Conservation (phyloP, 2,888 invertebrate genomes). For the Cataglyphis rosenhaueri region DNA sequence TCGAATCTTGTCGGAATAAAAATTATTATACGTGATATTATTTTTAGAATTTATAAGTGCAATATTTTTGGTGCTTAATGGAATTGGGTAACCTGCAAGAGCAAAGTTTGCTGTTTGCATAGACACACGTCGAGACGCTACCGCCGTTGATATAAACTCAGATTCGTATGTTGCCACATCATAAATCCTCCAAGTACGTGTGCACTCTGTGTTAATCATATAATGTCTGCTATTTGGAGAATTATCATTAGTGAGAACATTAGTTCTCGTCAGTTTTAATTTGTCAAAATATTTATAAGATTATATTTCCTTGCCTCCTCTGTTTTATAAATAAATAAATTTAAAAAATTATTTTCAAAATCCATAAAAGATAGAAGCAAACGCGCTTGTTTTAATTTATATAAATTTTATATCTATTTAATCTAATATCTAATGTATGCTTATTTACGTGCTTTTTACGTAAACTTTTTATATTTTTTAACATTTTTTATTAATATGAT, state of each 20-base stretch:
- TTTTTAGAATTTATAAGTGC: slow-evolving; percentile 42
- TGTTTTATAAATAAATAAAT: background rate
- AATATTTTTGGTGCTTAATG: slow-evolving; percentile 53
- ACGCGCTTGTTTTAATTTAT: no score
- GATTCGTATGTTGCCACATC: slow-evolving; percentile 59
- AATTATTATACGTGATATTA: background rate
- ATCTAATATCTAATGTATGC: background rate
- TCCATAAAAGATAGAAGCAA: background rate
- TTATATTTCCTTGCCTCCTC: background rate
- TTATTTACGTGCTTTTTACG: no score
- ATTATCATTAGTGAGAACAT: slow-evolving; percentile 12
- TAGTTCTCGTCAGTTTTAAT: slow-evolving; percentile 16
- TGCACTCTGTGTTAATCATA: slow-evolving; percentile 10
- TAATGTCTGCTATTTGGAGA: slow-evolving; percentile 31
- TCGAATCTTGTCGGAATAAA: background rate
- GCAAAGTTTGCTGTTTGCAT: slow-evolving; percentile 42
- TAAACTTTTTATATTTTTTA: no score
- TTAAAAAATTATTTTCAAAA: background rate
- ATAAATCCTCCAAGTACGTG: slow-evolving; percentile 34
- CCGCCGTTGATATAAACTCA: slow-evolving; percentile 53
- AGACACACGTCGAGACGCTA: slow-evolving; percentile 27
- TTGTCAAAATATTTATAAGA: background rate
- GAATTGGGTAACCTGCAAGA: slow-evolving; percentile 47
- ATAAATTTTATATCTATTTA: background rate
- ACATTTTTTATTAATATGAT: no score